phyloP scores from a whole-genome alignment of 2,888 invertebrate species.

The Zygaena filipendulae region DNA sequence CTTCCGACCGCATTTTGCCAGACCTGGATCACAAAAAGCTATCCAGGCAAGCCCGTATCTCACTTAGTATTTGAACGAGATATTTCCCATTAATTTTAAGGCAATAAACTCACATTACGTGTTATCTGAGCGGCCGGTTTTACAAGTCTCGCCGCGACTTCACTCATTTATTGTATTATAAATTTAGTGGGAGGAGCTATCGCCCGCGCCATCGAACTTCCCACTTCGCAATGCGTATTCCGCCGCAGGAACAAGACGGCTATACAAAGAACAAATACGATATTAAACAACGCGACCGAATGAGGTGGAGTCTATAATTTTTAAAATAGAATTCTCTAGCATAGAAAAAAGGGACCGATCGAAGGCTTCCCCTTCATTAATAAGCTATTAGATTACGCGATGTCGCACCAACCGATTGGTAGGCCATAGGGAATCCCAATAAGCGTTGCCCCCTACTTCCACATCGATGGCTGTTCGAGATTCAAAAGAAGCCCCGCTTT shows the following conservation, averaged over 20 bases:
- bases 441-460: conserved; percentile 64
- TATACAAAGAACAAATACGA: no score
- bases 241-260: conserved; percentile 48
- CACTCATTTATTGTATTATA: conserved; percentile 62
- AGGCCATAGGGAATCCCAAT: conserved; percentile 65
- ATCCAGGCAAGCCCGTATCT: conserved; percentile 43
- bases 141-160: conserved; percentile 33
- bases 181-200: conserved; percentile 63
- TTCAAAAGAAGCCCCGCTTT: conserved; percentile 66
- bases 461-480: conserved; percentile 62
- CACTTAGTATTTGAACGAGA: conserved; percentile 36
- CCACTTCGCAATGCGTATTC: conserved; percentile 37
- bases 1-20: conserved; percentile 44
- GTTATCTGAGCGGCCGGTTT: conserved; percentile 53
- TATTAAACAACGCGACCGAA: conserved; percentile 37
- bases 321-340: conserved; percentile 51
- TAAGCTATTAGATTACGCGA: conserved; percentile 67
- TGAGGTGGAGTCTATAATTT: conserved; percentile 47
- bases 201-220: conserved; percentile 42
- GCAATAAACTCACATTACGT: conserved; percentile 54
- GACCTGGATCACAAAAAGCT: conserved; percentile 47
- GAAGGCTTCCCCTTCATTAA: conserved; percentile 62
- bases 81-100: conserved; percentile 61
- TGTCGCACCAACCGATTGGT: conserved; percentile 61
- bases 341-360: conserved; percentile 59